phyloP scores from a whole-genome alignment of 2,113 vertebrate genomes.

The Fulica atra region DNA sequence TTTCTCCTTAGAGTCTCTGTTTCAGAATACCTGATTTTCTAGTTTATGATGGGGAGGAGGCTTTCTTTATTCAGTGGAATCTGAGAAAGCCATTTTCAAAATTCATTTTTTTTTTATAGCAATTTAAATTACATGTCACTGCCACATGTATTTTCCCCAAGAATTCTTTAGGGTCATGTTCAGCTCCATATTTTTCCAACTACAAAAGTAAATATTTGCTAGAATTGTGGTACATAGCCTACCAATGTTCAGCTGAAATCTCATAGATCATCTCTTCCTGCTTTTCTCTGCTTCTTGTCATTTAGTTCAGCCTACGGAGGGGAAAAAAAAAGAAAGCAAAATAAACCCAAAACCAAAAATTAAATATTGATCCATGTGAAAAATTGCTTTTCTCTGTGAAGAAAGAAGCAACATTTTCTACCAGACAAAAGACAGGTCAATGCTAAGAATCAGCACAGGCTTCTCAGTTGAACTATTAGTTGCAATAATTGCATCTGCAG shows the following conservation, averaged over 20 bases:
- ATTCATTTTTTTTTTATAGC: neutral
- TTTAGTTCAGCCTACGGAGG: neutral
- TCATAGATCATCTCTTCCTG: neutral
- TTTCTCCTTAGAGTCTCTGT: neutral
- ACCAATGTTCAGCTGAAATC: neutral
- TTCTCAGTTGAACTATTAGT: neutral
- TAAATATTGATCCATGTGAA: constrained; percentile 49
- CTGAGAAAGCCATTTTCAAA: neutral
- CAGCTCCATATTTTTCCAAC: neutral
- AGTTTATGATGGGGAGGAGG: accelerated
- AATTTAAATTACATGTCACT: neutral
- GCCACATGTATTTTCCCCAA: neutral
- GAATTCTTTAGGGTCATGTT: neutral
- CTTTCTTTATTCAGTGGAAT: neutral
- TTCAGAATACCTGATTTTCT: neutral
- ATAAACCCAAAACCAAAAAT: neutral
- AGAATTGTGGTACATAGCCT: neutral
- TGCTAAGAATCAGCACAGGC: neutral
- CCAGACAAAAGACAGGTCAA: constrained; percentile 3
- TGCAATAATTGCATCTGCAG: constrained; percentile 34
- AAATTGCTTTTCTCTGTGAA: constrained; percentile 34
- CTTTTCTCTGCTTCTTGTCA: neutral
- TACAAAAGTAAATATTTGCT: neutral
- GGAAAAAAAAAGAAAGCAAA: neutral
- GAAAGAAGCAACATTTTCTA: neutral